Base-by-base conservation (phyloP, 2,797 vertebrate species). In the Yasuhikotakia modesta region DNA sequence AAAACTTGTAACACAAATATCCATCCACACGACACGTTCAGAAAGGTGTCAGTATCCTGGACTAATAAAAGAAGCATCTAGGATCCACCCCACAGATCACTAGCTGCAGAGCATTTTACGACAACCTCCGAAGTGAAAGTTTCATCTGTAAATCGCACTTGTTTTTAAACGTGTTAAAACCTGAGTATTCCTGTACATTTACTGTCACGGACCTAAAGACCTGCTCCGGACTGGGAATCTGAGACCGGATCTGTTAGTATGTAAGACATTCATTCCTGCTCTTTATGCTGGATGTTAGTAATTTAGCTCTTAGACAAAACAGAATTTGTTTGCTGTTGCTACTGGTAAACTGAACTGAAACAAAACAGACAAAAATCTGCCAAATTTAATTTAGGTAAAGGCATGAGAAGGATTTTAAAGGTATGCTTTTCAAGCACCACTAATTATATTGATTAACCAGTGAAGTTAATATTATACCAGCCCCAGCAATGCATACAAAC, bases 261-360 rank as follows among this genome's bases (percentile, higher is more conserved):
- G 73, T 75, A 75, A 66, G 61, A 39, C 30, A 19, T 7, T 64
- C 8, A 32, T 35, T 7, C 21, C 2, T 35, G 3, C n/a, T 61
- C 5, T 73, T 50, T 4, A 22, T 17, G 8, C 4, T 43, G 39
- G 39, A 43, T 10, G 8, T 43, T 11, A 43, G 7, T 10, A 14
- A 61, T 6, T 61, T 32, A 32, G 24, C 1, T 22, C 30, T n/a
- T 16, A 19, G 14, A 16, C n/a, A 63, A 63, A 4, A 10, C 27
- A 32, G n/a, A 8, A 76, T 76, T 48, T 68, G 74, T 60, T 68
- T 76, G 50, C 61, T 30, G 21, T 32, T 76, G 74, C 24, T 19
- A 57, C 63, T 64, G n/a, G 5, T n/a, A n/a, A n/a, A n/a, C n/a
- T n/a, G n/a, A n/a, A n/a, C n/a, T n/a, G n/a, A n/a, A n/a, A n/a